Conservation (phyloP, 2,888 invertebrate species). For the Cerceris ruficornis region DNA sequence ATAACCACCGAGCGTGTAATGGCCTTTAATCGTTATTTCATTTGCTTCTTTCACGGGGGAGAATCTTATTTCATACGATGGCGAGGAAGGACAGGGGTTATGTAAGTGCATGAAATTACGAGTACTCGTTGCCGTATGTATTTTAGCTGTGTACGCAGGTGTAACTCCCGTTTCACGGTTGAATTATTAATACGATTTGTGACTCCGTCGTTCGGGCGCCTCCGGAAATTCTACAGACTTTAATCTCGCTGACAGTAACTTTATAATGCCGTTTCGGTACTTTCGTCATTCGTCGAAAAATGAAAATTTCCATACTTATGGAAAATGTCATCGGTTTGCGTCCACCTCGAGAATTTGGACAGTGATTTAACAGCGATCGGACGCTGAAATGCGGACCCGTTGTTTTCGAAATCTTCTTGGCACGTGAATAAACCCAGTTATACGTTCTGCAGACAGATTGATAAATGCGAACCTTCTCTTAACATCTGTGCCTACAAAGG, state of each 20-base stretch:
- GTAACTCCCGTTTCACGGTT: constrained; percentile 1
- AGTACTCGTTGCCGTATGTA: background rate
- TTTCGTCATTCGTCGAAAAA: background rate
- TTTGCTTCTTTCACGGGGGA: background rate
- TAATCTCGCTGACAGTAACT: too few species aligned
- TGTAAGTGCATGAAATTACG: background rate
- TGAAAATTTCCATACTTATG: too few species aligned
- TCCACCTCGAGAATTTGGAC: background rate
- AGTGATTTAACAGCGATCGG: background rate
- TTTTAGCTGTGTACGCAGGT: constrained; percentile 1
- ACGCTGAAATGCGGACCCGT: background rate
- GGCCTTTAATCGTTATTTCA: background rate
- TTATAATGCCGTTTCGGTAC: too few species aligned
- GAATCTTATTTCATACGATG: background rate
- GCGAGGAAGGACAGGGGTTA: background rate
- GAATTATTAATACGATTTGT: constrained; percentile 14
- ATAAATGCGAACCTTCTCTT: constrained; percentile 8
- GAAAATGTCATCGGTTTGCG: background rate
- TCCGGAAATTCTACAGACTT: too few species aligned
- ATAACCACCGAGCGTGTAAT: background rate
- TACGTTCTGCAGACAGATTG: constrained; percentile 7
- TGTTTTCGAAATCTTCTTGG: constrained; percentile 8
- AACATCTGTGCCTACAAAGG: constrained; percentile 27
- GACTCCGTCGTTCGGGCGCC: background rate
- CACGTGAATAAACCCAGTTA: constrained; percentile 38